Conservation (phyloP, 2,113 vertebrate genomes). For the Apteryx owenii region DNA sequence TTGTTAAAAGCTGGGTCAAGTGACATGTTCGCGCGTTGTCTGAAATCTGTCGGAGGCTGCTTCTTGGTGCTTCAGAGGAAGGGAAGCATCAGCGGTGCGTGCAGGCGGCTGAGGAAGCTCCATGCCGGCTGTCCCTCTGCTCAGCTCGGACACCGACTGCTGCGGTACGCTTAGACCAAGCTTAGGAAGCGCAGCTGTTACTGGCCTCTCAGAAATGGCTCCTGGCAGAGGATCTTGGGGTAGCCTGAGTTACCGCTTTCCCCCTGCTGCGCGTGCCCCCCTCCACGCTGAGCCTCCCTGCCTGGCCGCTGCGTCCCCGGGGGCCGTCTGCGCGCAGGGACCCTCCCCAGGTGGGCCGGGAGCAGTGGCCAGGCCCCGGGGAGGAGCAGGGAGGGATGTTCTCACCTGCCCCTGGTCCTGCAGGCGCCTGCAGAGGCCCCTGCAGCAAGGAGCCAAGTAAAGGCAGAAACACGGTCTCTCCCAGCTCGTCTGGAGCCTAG, state of each 20-base stretch:
- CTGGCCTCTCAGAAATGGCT: neutral
- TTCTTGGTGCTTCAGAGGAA: neutral
- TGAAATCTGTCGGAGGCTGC: neutral
- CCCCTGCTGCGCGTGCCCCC: neutral
- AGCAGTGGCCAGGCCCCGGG: neutral
- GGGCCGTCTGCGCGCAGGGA: rapidly evolving
- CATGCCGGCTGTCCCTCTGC: neutral
- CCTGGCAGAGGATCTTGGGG: neutral
- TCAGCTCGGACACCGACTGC: rapidly evolving
- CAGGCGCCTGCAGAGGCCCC: neutral
- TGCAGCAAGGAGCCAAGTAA: neutral
- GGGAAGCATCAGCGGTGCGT: rapidly evolving
- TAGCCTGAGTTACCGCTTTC: rapidly evolving
- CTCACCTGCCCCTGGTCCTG: neutral
- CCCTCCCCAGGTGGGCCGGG: neutral
- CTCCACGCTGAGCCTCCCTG: rapidly evolving
- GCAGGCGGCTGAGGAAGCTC: neutral
- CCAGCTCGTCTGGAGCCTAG: neutral
- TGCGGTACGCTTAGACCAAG: rapidly evolving
- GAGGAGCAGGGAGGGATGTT: neutral
- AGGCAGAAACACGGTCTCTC: neutral
- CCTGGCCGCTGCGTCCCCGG: neutral
- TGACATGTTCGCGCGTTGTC: rapidly evolving
- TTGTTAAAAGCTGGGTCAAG: neutral
- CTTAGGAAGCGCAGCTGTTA: neutral